Base-by-base conservation (phyloP, 2,888 invertebrate species). In the Xanthia togata region DNA sequence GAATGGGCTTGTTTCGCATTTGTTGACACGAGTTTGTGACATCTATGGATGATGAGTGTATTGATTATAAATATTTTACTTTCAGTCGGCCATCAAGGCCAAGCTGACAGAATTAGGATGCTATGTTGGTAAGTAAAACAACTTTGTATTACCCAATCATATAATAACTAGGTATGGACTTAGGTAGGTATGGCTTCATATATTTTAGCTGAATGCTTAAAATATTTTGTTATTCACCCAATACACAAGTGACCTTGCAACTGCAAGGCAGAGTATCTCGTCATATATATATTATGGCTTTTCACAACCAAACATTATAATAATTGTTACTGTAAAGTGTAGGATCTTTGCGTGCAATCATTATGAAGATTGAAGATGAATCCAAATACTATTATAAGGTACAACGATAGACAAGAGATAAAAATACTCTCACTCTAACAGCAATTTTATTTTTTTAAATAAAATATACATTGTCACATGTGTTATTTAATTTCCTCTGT, bases 41-140 rank as follows among this genome's bases (percentile, higher is more conserved):
- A 69, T 74, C 11, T 57, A 57, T 1, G 23, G 55, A 69, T 73
- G 63, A 78, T 82, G 63, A 59, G 63, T 79, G 69, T 82, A 78
- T 82, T 74, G 71, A 83, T 85, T 79, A 55, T 38, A 60, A 69
- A 55, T 77, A 70, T 83, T 88, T 88, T 87, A 89, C 90, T 92
- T 97, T 79, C 95, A 99, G 99, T 98, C 98, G 87, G 99, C 99
- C 57, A 99, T 99, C 88, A 99, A 99, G 94, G 99, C 99, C 59
- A 99, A 99, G 95, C 97, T 99, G 72, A 97, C 98, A 83, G 99
- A 99, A 96, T 96, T 99, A 74, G 99, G 99, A 35, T 98, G 99
- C 78, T 99, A 99, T 95, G 99, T 99, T 81, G 98, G 98, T 98
- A 96, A 97, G 98, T 96, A 75, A 70, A 62, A 41, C 76, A 82